Conservation (phyloP, 53 echinoderm and acorn worm species). For the Patiria pectinifera region DNA sequence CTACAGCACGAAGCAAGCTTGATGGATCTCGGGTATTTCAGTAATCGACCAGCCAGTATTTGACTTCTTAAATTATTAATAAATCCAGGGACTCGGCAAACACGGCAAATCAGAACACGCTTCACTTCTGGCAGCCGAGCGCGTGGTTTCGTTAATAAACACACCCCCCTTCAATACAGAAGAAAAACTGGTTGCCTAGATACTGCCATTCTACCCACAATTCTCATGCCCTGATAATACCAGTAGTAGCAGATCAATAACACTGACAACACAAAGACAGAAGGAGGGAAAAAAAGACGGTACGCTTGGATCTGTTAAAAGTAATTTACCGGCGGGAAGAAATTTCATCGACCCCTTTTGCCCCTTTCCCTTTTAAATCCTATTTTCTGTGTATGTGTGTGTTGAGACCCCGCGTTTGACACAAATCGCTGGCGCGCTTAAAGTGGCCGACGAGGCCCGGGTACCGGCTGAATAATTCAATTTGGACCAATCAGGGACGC, state of each 20-base stretch:
- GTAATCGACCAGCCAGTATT: conserved; percentile 19
- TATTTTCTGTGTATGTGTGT: conserved; percentile 16
- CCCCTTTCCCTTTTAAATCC: not conserved
- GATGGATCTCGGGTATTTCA: conserved; percentile 7
- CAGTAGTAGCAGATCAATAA: conserved; percentile 35
- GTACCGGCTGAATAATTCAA: conserved; percentile 36
- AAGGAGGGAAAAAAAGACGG: not conserved
- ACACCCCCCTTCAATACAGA: not conserved
- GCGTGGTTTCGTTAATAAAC: conserved; percentile 12
- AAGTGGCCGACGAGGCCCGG: conserved; percentile 21
- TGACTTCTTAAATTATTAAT: conserved; percentile 57
- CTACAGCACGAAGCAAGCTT: not conserved
- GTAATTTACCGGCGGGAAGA: conserved; percentile 27
- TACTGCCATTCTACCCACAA: conserved; percentile 28
- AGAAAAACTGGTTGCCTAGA: conserved; percentile 25
- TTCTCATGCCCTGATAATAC: conserved; percentile 19
- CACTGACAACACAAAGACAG: not conserved
- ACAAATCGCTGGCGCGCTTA: not conserved
- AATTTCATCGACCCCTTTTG: conserved; percentile 18
- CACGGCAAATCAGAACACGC: conserved; percentile 35
- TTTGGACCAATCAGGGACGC: conserved; percentile 31
- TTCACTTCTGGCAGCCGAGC: conserved; percentile 14
- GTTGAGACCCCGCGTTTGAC: conserved; percentile 9
- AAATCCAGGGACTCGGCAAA: conserved; percentile 22
- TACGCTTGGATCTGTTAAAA: not conserved